These are phyloP conservation scores for Artemia sinica DNA, from an alignment of 2,888 invertebrate species.

Conservation along the genomic window DNA sequence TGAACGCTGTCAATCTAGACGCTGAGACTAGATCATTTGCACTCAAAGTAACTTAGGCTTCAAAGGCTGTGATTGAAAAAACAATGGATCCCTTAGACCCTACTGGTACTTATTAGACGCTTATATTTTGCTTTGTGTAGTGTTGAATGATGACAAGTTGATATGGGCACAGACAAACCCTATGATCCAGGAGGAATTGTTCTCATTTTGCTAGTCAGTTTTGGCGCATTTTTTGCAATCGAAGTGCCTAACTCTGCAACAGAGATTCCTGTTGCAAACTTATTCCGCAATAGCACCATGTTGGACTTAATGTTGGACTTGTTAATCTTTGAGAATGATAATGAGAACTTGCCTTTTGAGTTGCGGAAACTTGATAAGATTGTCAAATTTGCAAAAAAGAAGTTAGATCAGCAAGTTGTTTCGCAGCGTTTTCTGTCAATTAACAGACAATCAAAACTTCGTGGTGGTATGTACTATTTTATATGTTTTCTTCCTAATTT, in stretches of 20 bases:
- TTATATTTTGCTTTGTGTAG: slow-evolving; percentile 4
- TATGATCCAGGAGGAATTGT: slow-evolving; percentile 11
- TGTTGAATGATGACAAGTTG: background rate
- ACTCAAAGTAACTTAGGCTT: background rate
- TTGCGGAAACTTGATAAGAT: background rate
- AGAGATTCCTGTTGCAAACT: slow-evolving; percentile 4
- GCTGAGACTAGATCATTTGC: background rate
- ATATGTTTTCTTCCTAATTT: no score
- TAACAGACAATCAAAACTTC: slow-evolving; percentile 19
- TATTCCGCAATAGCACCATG: background rate
- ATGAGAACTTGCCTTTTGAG: slow-evolving; percentile 10
- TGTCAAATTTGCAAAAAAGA: background rate
- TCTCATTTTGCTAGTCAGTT: background rate
- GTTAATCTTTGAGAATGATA: background rate
- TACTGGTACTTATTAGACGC: background rate
- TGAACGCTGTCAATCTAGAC: background rate
- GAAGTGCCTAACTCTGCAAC: slow-evolving; percentile 1
- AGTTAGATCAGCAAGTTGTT: background rate
- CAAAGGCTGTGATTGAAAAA: background rate
- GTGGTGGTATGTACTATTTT: slow-evolving; percentile 19
- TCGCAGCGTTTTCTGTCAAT: slow-evolving; percentile 16
- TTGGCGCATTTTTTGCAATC: background rate
- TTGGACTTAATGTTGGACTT: slow-evolving; percentile 3
- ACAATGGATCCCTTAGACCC: slow-evolving; percentile 13
- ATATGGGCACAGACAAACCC: slow-evolving; percentile 6